These are phyloP conservation scores for Nemurella pictetii DNA, from an alignment of 2,888 invertebrate species.

Conservation along the genomic window DNA sequence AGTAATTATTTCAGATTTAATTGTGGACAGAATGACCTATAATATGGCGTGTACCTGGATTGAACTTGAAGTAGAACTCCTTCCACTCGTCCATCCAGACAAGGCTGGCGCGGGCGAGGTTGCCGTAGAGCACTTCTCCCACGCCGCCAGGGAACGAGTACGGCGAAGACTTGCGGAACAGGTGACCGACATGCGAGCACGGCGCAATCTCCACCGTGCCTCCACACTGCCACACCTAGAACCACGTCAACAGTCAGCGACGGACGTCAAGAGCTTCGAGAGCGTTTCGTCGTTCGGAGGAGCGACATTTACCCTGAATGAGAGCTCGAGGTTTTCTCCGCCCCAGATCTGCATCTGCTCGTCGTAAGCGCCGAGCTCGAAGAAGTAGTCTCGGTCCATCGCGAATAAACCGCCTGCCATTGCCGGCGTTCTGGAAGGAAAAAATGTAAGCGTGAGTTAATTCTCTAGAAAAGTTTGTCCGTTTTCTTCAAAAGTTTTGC, in stretches of 20 bases:
- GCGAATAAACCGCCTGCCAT: conserved; percentile 97
- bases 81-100: conserved; percentile 99
- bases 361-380: conserved; percentile 76
- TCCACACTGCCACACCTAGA: conserved; percentile 87
- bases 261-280: not conserved
- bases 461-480: too few relatives aligned
- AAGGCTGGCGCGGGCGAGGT: conserved; percentile 88
- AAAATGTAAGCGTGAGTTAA: too few relatives aligned
- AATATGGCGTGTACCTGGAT: conserved; percentile 56
- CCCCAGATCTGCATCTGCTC: conserved; percentile 88
- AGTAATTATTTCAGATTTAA: not conserved
- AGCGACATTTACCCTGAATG: conserved; percentile 72
- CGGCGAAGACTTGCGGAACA: conserved; percentile 90
- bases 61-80: conserved; percentile 87
- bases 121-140: conserved; percentile 81
- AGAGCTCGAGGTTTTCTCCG: conserved; percentile 96
- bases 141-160: conserved; percentile 95
- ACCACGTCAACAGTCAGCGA: too few relatives aligned
- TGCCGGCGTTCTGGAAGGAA: conserved; percentile 69
- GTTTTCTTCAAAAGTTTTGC: too few relatives aligned
- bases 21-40: not conserved
- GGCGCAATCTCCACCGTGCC: conserved; percentile 88
- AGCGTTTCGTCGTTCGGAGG: too few relatives aligned
- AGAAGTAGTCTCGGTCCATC: conserved; percentile 82
- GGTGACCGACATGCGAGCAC: conserved; percentile 91